These are phyloP conservation scores for Neolamprologus toae DNA, from an alignment of 2,113 vertebrate genomes.

Conservation along the genomic window DNA sequence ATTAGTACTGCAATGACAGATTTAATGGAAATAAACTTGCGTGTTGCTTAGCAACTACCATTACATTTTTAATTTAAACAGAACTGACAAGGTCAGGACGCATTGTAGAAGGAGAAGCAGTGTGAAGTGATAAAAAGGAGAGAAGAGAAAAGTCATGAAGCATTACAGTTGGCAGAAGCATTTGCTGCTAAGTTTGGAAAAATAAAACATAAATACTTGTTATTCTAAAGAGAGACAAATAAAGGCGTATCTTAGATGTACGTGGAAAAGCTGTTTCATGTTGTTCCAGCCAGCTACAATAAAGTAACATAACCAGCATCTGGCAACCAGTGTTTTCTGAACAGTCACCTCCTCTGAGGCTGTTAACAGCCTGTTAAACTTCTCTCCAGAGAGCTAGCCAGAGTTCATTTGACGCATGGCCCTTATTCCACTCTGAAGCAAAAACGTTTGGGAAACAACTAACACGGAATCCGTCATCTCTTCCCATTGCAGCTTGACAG, in stretches of 20 bases:
- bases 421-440: background rate
- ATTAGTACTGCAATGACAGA: constrained; percentile 19
- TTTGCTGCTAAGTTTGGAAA: background rate
- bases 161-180: background rate
- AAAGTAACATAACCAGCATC: background rate
- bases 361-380: background rate
- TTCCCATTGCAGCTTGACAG: background rate
- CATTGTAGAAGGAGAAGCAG: background rate
- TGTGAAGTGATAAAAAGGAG: background rate
- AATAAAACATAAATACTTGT: background rate
- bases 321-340: background rate
- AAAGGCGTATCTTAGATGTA: background rate
- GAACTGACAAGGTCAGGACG: background rate
- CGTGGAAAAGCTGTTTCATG: background rate
- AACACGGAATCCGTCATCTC: background rate
- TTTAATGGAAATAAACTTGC: constrained; percentile 39
- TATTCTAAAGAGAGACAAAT: background rate
- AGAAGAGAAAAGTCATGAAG: background rate
- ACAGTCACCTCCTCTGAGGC: background rate
- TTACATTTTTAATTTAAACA: background rate
- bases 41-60: constrained; percentile 48
- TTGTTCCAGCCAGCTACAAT: background rate
- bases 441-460: background rate
- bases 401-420: background rate
- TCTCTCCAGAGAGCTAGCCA: background rate